Percentiles rank a stretch among this genome's conserved stretches.
Evolutionary conservation across 2,888 invertebrate genomes (phyloP).

Genomic region (Drosophila antonietae): DNA sequence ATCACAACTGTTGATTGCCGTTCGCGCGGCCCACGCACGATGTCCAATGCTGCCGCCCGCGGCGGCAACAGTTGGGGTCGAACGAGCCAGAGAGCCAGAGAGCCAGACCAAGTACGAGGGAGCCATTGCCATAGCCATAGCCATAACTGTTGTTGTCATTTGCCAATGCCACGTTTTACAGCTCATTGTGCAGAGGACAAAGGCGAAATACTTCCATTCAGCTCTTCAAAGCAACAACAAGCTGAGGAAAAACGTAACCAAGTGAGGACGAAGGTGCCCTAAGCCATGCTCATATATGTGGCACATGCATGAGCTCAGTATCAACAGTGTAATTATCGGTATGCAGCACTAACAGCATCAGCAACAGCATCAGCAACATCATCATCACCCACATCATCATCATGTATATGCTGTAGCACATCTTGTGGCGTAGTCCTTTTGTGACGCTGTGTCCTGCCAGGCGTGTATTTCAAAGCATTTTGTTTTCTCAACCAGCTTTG

Average conservation of each 20-base stretch:
- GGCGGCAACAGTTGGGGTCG: not conserved
- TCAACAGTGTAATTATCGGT: constrained; percentile 31
- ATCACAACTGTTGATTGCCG: constrained; percentile 35
- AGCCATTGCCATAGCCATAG: not conserved
- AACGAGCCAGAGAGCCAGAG: too few relatives aligned
- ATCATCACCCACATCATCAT: constrained; percentile 8
- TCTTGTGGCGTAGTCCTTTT: constrained; percentile 32
- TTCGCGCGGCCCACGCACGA: not conserved
- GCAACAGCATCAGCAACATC: not conserved
- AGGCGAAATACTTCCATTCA: constrained; percentile 46
- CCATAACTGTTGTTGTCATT: constrained; percentile 28
- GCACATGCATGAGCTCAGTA: constrained; percentile 17
- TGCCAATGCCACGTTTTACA: constrained; percentile 23
- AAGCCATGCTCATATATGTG: constrained; percentile 11
- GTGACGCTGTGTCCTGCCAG: constrained; percentile 33
- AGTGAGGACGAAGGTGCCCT: constrained; percentile 21
- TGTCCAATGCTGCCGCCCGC: constrained; percentile 6
- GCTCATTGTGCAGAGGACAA: constrained; percentile 43
- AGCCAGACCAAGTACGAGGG: not conserved
- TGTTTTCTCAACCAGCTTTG: constrained; percentile 9
- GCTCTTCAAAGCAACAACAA: constrained; percentile 43
- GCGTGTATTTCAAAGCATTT: constrained; percentile 53
- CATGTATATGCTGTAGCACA: constrained; percentile 27
- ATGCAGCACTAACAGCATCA: not conserved
- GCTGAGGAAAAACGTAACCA: not conserved